Evolutionary conservation across 2,888 invertebrate genomes (phyloP).

Genomic region (Aleiodes alternator): DNA sequence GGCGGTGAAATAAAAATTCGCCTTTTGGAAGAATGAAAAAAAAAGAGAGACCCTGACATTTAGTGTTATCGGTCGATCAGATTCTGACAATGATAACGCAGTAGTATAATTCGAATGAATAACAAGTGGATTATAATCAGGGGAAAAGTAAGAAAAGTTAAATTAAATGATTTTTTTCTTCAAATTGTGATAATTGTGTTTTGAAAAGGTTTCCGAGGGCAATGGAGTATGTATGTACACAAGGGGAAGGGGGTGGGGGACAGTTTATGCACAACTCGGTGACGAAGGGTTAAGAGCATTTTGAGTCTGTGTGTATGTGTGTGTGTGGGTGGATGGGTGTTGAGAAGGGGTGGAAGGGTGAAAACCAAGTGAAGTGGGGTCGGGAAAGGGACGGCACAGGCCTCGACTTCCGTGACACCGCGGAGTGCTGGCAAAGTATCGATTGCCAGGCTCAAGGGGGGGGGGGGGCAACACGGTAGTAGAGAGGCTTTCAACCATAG

Average conservation of each 20-base stretch:
- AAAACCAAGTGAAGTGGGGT: conserved; percentile 55
- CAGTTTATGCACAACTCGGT: conserved; percentile 38
- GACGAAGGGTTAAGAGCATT: conserved; percentile 61
- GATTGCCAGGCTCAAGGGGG: conserved; percentile 35
- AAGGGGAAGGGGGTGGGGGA: background rate
- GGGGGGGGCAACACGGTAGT: conserved; percentile 1
- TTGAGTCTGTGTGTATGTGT: conserved; percentile 34
- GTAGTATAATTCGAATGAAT: background rate
- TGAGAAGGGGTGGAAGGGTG: background rate
- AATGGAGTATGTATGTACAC: background rate
- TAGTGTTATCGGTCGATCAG: background rate
- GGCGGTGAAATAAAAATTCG: background rate
- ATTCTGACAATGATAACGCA: background rate
- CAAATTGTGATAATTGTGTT: conserved; percentile 23
- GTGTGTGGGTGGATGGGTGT: no score
- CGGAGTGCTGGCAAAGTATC: conserved; percentile 43
- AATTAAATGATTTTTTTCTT: conserved; percentile 2
- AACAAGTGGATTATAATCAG: background rate
- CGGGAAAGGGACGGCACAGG: conserved; percentile 54
- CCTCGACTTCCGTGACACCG: conserved; percentile 46
- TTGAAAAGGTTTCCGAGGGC: conserved; percentile 29
- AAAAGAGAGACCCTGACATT: conserved; percentile 16
- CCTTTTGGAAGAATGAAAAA: background rate
- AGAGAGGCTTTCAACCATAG: conserved; percentile 8
- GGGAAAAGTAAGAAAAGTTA: background rate